These are phyloP conservation scores for Prionace glauca DNA, from an alignment of 2,797 vertebrate genomes.

Conservation along the genomic window DNA sequence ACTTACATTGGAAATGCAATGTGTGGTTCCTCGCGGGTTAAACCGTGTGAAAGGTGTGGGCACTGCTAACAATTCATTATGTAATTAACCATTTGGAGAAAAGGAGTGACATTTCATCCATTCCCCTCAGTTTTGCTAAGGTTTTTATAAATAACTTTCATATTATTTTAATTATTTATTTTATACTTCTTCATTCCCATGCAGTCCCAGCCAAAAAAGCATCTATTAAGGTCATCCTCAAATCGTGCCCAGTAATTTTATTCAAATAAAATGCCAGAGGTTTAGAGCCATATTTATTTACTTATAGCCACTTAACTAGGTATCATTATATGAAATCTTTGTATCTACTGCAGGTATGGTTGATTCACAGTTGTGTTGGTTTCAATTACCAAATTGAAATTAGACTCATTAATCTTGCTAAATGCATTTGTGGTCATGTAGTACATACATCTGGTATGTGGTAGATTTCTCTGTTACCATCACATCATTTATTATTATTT, in stretches of 20 bases:
- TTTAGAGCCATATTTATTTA: neutral
- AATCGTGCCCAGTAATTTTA: neutral
- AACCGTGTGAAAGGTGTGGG: neutral
- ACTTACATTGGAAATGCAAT: neutral
- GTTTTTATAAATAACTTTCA: neutral
- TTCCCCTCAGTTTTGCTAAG: neutral
- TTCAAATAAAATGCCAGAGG: neutral
- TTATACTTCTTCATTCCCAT: neutral
- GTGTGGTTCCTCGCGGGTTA: neutral
- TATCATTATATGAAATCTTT: neutral
- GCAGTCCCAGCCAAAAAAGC: neutral
- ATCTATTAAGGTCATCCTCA: neutral
- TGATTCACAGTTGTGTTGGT: neutral
- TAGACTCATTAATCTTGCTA: neutral
- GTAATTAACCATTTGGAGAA: neutral
- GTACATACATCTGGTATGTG: neutral
- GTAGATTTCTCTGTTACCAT: constrained; percentile 17
- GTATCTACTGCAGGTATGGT: neutral
- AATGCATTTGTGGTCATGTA: constrained; percentile 17
- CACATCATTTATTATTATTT: constrained; percentile 40
- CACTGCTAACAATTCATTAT: neutral
- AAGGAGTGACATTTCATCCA: neutral
- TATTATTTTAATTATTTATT: neutral
- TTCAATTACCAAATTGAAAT: neutral
- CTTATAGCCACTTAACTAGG: neutral